Evolutionary conservation across 2,113 vertebrate species (phyloP), one percentile per base, ranked within the genome.

Genomic region (Ictalurus punctatus): DNA sequence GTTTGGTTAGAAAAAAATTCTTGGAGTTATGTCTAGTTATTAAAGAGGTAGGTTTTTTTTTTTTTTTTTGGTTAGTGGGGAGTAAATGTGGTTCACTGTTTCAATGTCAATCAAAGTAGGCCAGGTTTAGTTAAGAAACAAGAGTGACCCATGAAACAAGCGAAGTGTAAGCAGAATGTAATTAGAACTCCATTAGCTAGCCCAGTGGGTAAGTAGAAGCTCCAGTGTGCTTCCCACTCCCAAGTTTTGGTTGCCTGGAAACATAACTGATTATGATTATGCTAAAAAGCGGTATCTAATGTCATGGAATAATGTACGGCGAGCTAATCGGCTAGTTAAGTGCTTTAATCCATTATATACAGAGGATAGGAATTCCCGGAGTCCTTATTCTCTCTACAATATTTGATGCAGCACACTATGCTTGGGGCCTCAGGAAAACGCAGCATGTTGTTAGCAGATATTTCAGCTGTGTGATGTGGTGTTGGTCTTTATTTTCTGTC

Each of bases 51-150:
- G 10, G n/a, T n/a, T 12, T 67, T 52, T 52, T 56, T 56, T 1
- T 56, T 56, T 69, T 69, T 3, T 23, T 27, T 52, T 56, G 14
- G 14, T 30, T 56, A 54, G 78, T 80, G 27, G 1, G n/a, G 48
- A 30, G 78, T 30, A 17, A 30, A 59, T 23, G n/a, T 34, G 9
- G 54, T 37, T 82, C n/a, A 12, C 8, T 59, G 19, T 59, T 58
- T 34, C 17, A 34, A 5, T 37, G 54, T 23, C 52, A 82, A 59
- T 58, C 54, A 58, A 83, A 82, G 80, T 82, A 59, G 56, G 58
- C 80, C 80, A 59, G 54, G 80, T 83, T 83, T 83, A 61, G 56
- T 63, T 61, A 83, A 40, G 58, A 83, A 40, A 40, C 19, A 63
- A 16, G 1, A 63, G 54, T 12, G 80, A 59, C 80, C 23, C 80